phyloP scores from a whole-genome alignment of 2,888 invertebrate genomes.

The Dendrolimus pini region DNA sequence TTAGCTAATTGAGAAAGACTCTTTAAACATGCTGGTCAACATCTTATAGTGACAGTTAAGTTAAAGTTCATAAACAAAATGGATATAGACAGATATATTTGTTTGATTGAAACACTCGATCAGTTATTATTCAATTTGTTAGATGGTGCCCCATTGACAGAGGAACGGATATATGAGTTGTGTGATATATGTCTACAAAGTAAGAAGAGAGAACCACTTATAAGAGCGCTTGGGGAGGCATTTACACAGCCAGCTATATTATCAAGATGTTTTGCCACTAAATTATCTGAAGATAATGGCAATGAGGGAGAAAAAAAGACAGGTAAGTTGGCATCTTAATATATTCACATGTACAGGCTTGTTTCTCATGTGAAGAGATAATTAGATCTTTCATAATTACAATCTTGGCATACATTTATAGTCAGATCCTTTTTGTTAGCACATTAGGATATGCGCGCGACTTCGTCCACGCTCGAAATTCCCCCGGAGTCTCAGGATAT shows the following conservation, averaged over 20 bases:
- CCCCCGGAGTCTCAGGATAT: too few relatives aligned
- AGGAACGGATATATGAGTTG: constrained; percentile 83
- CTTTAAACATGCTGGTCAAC: background rate
- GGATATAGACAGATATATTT: constrained; percentile 13
- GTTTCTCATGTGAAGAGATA: too few relatives aligned
- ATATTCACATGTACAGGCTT: too few relatives aligned
- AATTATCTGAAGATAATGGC: constrained; percentile 35
- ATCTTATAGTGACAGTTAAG: background rate
- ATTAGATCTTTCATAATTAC: too few relatives aligned
- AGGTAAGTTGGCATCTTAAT: constrained; percentile 27
- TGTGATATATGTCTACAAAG: constrained; percentile 84
- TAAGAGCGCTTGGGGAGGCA: constrained; percentile 86
- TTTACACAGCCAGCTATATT: constrained; percentile 80
- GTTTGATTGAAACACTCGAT: constrained; percentile 32
- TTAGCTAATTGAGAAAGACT: background rate
- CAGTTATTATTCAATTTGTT: constrained; percentile 28
- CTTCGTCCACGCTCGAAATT: too few relatives aligned
- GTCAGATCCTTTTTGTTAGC: too few relatives aligned
- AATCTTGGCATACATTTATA: too few relatives aligned
- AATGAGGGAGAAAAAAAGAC: constrained; percentile 32
- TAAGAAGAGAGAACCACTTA: constrained; percentile 82
- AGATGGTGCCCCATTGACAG: constrained; percentile 80
- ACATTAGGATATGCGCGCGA: too few relatives aligned
- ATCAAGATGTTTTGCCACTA: constrained; percentile 81
- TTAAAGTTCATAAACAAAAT: constrained; percentile 9